Evolutionary conservation across 2,888 invertebrate species (phyloP), one percentile per base, ranked within the genome.

Genomic region (Pterostichus niger): DNA sequence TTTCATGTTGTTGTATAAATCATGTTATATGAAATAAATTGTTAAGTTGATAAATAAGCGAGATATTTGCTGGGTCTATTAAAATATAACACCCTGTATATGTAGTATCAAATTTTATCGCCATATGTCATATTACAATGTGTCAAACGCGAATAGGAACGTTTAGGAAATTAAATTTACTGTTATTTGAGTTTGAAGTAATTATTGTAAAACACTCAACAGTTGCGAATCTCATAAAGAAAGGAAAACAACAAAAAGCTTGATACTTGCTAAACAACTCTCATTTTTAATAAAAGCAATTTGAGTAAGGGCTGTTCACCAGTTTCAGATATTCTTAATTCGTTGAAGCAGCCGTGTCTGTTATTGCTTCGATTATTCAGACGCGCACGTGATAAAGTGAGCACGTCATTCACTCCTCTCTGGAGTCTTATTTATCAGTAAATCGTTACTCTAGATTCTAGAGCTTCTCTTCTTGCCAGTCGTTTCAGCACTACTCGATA

Each of bases 331-430:
- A 59, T 78, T 59, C 44, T 78, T 78, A 78, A 78, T 78, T 78
- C 78, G 35, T 78, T 59, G 17, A 15, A 68, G 64, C 64, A 33
- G 35, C 52, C 52, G 80, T 7, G 68, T 49, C 64, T 54, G 80
- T 80, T 80, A 68, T 80, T 80, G 80, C 80, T 80, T 49, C 80
- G 80, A 80, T 80, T 68, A 80, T 80, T 80, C 80, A 80, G 35
- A 68, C 49, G 64, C 31, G 64, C 31, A 33, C 59, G 78, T 71
- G 80, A 68, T 68, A 68, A 68, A 80, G 68, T 80, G 54, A 13
- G 11, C 71, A 31, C 68, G 64, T 80, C 80, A 54, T 52, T 80
- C 44, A 52, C 68, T 49, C 46, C 80, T 80, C 80, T 80, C 80
- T 52, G 24, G 80, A 80, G 80, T 68, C 68, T 64, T 71, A 80